Evolutionary conservation across 2,113 vertebrate species (phyloP), one percentile per base, ranked within the genome.

Genomic region (Pangasianodon gigas): DNA sequence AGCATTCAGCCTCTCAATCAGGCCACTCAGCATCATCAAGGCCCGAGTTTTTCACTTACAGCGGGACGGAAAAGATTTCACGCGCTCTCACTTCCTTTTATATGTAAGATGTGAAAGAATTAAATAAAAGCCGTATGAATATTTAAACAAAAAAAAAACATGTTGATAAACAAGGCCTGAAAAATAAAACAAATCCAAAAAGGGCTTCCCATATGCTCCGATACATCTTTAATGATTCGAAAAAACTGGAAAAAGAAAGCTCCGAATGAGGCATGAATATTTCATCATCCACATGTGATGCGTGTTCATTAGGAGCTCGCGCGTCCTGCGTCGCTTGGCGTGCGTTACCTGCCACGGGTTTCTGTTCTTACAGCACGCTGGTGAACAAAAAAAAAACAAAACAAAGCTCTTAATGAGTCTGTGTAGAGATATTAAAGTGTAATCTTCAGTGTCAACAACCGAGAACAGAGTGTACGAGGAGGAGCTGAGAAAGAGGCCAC

Each of bases 51-150:
- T 95, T 96, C 96, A 95, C 95, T 96, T 96, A 95, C 95, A 96
- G 95, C 94, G 93, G 94, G 92, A 93, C 94, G 95, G 96, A 96
- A 96, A 96, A 95, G 95, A 96, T 95, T 96, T 95, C 95, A 95
- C 95, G 93, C 93, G 91, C 93, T 96, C 95, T 96, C 95, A 95
- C 95, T 96, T 93, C 95, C 95, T 96, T 96, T 96, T 96, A 96
- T 95, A 96, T 94, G 95, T 96, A 94, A 96, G 96, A 96, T 96
- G 96, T 96, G 96, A 96, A 96, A 96, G 96, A 96, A 96, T 96
- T 96, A 96, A 96, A 96, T 96, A 96, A 96, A 96, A 96, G 94
- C 94, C 92, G 90, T 95, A 96, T 96, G 94, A 96, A 96, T 96
- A 96, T 96, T 96, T 96, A 94, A 96, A 96, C 95, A 96, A 96